Evolutionary conservation across 2,888 invertebrate genomes (phyloP).

Genomic region (Argynnis bischoffii): DNA sequence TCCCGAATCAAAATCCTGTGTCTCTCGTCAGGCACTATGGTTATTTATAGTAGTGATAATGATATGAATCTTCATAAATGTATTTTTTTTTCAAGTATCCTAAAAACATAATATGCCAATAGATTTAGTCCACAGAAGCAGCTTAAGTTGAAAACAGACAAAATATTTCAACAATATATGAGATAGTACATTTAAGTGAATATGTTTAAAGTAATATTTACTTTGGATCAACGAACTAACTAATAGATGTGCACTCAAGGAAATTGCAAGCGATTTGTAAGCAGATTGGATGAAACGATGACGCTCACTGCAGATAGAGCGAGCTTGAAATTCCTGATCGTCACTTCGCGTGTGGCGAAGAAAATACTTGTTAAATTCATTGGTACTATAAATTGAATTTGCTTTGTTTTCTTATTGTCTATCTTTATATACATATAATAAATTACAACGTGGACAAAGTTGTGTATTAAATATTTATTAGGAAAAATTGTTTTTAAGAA

Average conservation of each 20-base stretch:
- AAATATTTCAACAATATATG: not conserved
- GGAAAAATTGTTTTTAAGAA: too few species aligned
- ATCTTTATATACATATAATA: not conserved
- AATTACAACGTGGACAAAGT: too few species aligned
- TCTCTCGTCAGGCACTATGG: too few species aligned
- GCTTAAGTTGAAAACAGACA: not conserved
- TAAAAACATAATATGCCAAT: too few species aligned
- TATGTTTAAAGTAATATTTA: constrained; percentile 11
- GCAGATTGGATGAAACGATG: constrained; percentile 30
- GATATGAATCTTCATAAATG: too few species aligned
- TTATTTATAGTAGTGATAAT: too few species aligned
- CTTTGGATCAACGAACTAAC: constrained; percentile 21
- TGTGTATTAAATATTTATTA: too few species aligned
- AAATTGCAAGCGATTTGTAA: constrained; percentile 24
- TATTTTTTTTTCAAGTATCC: too few species aligned
- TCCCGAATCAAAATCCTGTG: too few species aligned
- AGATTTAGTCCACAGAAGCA: not conserved
- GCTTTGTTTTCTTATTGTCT: not conserved
- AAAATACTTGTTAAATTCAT: constrained; percentile 5
- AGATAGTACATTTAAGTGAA: constrained; percentile 8
- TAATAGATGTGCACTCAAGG: constrained; percentile 25
- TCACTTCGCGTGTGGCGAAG: constrained; percentile 15
- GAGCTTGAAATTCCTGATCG: constrained; percentile 21
- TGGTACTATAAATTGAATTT: constrained; percentile 2
- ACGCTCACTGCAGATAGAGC: constrained; percentile 27